A percentile compares a stretch with the other conserved stretches of the same genome.
These are phyloP conservation scores for Cerastoderma edule DNA, from an alignment of 2,888 invertebrate genomes.

Conservation along the genomic window DNA sequence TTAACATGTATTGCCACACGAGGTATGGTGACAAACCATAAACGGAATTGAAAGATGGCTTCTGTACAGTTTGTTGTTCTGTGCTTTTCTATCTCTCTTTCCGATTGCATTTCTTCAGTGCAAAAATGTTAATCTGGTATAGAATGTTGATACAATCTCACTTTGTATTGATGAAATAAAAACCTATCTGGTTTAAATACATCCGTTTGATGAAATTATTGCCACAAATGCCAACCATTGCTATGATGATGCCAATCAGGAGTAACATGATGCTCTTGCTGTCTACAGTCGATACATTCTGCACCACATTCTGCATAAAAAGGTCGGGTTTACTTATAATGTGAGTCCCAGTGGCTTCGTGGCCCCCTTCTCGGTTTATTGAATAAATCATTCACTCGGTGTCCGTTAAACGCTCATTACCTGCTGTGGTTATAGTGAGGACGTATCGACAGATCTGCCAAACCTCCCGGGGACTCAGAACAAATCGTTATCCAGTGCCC, in stretches of 20 bases:
- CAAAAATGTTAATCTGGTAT: too few relatives aligned
- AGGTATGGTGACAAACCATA: too few relatives aligned
- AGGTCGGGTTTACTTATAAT: background rate
- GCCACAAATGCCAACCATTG: background rate
- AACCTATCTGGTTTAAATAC: too few relatives aligned
- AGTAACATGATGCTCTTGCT: background rate
- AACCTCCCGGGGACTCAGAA: slow-evolving; percentile 8
- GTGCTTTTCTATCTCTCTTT: too few relatives aligned
- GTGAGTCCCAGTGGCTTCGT: slow-evolving; percentile 9
- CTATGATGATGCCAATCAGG: background rate
- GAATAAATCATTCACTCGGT: slow-evolving; percentile 16
- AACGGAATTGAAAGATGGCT: too few relatives aligned
- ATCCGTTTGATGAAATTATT: too few relatives aligned
- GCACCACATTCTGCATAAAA: too few relatives aligned
- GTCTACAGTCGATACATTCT: background rate
- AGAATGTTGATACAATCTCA: too few relatives aligned
- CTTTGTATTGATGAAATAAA: too few relatives aligned
- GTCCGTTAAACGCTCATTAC: slow-evolving; percentile 22
- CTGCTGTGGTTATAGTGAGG: slow-evolving; percentile 7
- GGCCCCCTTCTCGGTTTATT: slow-evolving; percentile 13
- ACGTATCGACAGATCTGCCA: slow-evolving; percentile 14
- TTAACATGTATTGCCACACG: too few relatives aligned
- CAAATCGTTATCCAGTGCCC: slow-evolving; percentile 15
- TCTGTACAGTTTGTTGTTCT: too few relatives aligned
- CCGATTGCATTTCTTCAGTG: too few relatives aligned